Conservation (phyloP, 1,140 invertebrate species). For the Holotrichia oblita region DNA sequence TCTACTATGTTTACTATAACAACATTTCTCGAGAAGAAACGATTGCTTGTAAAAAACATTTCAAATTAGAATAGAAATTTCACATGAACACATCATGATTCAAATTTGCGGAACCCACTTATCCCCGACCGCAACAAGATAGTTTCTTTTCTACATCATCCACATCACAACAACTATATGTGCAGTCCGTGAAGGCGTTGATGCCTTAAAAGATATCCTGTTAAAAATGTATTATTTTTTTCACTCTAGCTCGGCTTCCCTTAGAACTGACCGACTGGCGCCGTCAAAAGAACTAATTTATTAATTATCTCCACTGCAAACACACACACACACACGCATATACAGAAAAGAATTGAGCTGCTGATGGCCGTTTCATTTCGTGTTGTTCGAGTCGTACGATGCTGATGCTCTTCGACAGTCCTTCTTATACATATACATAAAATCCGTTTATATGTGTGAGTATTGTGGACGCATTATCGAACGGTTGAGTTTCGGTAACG, state of each 20-base stretch:
- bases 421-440: background rate
- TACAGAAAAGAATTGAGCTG: background rate
- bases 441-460: background rate
- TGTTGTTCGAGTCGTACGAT: background rate
- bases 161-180: no score
- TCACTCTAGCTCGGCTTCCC: constrained; percentile 42
- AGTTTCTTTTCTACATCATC: no score
- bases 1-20: no score
- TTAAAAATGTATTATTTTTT: constrained; percentile 59
- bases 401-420: background rate
- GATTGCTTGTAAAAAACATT: no score
- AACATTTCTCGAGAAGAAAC: no score
- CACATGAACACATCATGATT: no score
- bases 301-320: constrained; percentile 52
- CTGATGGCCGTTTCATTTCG: background rate
- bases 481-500: background rate
- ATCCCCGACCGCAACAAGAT: no score
- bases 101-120: no score
- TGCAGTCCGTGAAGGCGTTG: constrained; percentile 53
- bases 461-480: background rate
- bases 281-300: constrained; percentile 55
- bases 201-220: constrained; percentile 56
- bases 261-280: constrained; percentile 53
- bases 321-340: constrained; percentile 42
- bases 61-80: no score